A percentile compares a stretch with the other conserved stretches of the same genome.
phyloP scores from a whole-genome alignment of 2,888 invertebrate genomes.

The Rotaria magnacalcarata region DNA sequence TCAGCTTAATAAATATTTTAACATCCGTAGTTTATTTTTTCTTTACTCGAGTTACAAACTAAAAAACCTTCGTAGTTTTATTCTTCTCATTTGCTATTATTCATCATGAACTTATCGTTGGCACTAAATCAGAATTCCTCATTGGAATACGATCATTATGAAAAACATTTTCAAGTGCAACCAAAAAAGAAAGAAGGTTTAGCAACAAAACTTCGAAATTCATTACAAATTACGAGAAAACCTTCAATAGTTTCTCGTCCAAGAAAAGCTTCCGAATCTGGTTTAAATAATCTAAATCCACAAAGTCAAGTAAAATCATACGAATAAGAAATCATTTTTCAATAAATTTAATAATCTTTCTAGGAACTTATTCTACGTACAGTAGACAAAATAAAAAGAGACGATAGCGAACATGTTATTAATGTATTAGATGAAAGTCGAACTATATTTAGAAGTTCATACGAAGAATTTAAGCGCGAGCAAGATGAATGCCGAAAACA shows the following conservation, averaged over 20 bases:
- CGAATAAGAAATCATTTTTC: not conserved
- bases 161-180: not conserved
- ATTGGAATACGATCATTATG: not conserved
- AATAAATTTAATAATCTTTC: not conserved
- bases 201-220: not conserved
- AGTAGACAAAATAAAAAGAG: constrained; percentile 40
- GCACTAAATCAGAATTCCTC: not conserved
- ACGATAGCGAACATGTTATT: constrained; percentile 41
- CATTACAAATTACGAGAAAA: not conserved
- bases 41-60: not conserved
- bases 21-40: not conserved
- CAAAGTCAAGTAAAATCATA: not conserved
- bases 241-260: not conserved
- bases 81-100: not conserved
- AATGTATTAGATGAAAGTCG: constrained; percentile 43
- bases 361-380: constrained; percentile 38
- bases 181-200: not conserved
- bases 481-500: constrained; percentile 39
- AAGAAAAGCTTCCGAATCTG: not conserved
- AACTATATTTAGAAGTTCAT: constrained; percentile 38
- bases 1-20: not conserved
- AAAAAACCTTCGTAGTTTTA: not conserved
- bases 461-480: constrained; percentile 40
- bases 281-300: not conserved
- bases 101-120: not conserved